Conservation (phyloP, 2,113 vertebrate genomes). For the Ancistrus triradiatus region DNA sequence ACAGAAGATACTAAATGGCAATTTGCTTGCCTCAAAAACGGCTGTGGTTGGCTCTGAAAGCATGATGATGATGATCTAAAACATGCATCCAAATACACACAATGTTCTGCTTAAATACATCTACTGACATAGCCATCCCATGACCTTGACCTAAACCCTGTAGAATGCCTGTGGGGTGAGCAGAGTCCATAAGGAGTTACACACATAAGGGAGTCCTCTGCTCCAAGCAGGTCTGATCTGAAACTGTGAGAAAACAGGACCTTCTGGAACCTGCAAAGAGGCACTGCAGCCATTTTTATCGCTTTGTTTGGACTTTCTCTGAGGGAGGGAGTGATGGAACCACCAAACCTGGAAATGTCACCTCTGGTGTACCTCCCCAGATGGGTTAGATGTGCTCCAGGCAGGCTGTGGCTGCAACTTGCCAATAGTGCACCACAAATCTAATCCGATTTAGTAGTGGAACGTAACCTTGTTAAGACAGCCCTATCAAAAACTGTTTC, state of each 20-base stretch:
- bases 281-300: slow-evolving; percentile 49
- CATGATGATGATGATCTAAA: too few species aligned
- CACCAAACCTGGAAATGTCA: neutral
- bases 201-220: too few species aligned
- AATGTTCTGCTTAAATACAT: too few species aligned
- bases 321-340: slow-evolving; percentile 15
- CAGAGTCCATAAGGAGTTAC: too few species aligned
- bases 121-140: too few species aligned
- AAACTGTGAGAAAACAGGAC: slow-evolving; percentile 37
- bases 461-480: slow-evolving; percentile 22
- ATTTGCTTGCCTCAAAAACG: too few species aligned
- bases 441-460: neutral
- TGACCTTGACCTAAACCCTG: too few species aligned
- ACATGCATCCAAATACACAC: too few species aligned
- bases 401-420: neutral
- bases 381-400: neutral
- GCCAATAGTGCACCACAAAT: neutral
- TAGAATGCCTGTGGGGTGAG: too few species aligned
- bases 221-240: slow-evolving; percentile 6
- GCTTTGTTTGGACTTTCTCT: slow-evolving; percentile 44
- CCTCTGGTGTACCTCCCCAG: neutral
- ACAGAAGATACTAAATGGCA: too few species aligned
- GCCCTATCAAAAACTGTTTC: slow-evolving; percentile 34
- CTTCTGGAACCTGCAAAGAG: slow-evolving; percentile 37
- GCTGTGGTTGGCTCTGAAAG: too few species aligned